These are phyloP conservation scores for Pseudorhiza aurosa DNA, from an alignment of 30 jellyfish, hydroid and myxozoan species.

Conservation along the genomic window DNA sequence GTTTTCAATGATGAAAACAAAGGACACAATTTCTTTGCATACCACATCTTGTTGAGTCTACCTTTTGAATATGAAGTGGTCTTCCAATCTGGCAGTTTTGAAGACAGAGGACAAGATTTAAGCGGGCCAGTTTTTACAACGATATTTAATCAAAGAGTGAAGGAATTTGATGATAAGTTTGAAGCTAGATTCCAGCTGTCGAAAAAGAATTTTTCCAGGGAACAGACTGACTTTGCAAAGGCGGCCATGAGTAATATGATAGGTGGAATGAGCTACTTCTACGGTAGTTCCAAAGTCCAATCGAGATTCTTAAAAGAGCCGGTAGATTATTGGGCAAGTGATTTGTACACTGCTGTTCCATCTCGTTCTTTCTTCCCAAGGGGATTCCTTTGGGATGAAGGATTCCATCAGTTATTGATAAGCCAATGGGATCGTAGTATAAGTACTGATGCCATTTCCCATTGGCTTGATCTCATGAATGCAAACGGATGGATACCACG, in stretches of 20 bases:
- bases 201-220: slow-evolving; percentile 61
- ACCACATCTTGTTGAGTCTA: slow-evolving; percentile 70
- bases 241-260: slow-evolving; percentile 96
- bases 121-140: slow-evolving; percentile 64
- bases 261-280: slow-evolving; percentile 94
- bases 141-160: slow-evolving; percentile 17
- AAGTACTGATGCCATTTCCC: slow-evolving; percentile 78
- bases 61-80: slow-evolving; percentile 86
- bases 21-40: slow-evolving; percentile 70
- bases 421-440: slow-evolving; percentile 90
- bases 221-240: slow-evolving; percentile 75
- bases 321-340: slow-evolving; percentile 79
- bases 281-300: slow-evolving; percentile 77
- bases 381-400: slow-evolving; percentile 99
- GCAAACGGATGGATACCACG: slow-evolving; percentile 98
- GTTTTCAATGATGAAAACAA: slow-evolving; percentile 44
- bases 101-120: slow-evolving; percentile 38
- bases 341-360: slow-evolving; percentile 91
- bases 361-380: slow-evolving; percentile 98
- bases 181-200: slow-evolving; percentile 58
- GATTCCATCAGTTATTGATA: slow-evolving; percentile 88
- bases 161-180: slow-evolving; percentile 65
- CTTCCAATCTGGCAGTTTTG: slow-evolving; percentile 75
- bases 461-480: slow-evolving; percentile 93
- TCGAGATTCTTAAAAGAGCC: slow-evolving; percentile 80